Evolutionary conservation across 2,113 vertebrate genomes (phyloP).

Genomic region (Brachionichthys hirsutus): DNA sequence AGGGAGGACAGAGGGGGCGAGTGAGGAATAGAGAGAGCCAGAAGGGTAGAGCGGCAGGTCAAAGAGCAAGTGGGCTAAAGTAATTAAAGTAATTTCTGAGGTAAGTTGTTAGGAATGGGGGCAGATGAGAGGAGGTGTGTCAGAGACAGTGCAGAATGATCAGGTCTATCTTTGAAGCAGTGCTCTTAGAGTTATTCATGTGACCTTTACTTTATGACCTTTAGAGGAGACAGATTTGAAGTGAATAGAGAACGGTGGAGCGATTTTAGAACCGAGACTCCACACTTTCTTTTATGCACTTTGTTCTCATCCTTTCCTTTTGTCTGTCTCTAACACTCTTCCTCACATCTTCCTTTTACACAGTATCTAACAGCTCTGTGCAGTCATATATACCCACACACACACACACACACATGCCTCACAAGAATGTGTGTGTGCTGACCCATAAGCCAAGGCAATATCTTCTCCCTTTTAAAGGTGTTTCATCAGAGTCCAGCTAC

Average conservation of each 20-base stretch:
- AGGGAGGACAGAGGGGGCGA: constrained; percentile 25
- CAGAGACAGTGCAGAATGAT: constrained; percentile 42
- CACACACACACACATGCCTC: constrained; percentile 18
- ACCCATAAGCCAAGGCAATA: constrained; percentile 79
- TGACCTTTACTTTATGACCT: constrained; percentile 76
- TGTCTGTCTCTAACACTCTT: constrained; percentile 20
- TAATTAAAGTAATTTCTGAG: constrained; percentile 41
- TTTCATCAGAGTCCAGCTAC: constrained; percentile 78
- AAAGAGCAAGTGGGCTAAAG: constrained; percentile 16
- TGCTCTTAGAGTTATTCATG: constrained; percentile 64
- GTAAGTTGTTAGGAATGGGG: constrained; percentile 32
- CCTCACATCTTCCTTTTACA: constrained; percentile 26
- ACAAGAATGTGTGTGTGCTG: constrained; percentile 63
- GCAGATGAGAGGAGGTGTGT: constrained; percentile 38
- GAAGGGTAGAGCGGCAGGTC: constrained; percentile 21
- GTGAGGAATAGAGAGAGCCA: constrained; percentile 31
- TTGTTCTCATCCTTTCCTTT: constrained; percentile 46
- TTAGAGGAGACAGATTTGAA: constrained; percentile 58
- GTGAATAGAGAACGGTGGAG: constrained; percentile 40
- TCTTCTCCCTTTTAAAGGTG: constrained; percentile 76
- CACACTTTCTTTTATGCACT: constrained; percentile 44
- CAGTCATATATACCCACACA: constrained; percentile 38
- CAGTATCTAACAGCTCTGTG: constrained; percentile 27
- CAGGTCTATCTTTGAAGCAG: constrained; percentile 50
- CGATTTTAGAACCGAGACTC: constrained; percentile 38